phyloP scores from a whole-genome alignment of 1,140 invertebrate species.

The Penaeus indicus region DNA sequence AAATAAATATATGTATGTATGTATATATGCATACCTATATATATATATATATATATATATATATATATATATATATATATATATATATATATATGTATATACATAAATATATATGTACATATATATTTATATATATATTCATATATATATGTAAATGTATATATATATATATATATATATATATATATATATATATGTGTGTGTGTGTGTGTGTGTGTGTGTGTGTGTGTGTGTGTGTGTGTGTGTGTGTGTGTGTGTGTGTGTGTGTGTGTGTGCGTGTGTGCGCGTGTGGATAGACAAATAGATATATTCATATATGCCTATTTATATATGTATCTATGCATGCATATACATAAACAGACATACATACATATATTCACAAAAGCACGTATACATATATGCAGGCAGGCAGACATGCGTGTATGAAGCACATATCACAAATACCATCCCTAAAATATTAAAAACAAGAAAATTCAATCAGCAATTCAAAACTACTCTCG shows the following conservation, averaged over 20 bases:
- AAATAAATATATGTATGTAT: too few species aligned
- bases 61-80: too few species aligned
- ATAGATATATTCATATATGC: slow-evolving; percentile 33
- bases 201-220: slow-evolving; percentile 16
- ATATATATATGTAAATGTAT: too few species aligned
- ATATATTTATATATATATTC: too few species aligned
- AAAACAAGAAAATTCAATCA: slow-evolving; percentile 12
- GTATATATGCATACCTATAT: too few species aligned
- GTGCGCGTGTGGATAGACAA: slow-evolving; percentile 1
- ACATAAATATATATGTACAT: too few species aligned
- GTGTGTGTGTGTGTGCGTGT: not conserved
- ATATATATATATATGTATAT: too few species aligned
- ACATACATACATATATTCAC: slow-evolving; percentile 5
- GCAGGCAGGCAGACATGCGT: slow-evolving; percentile 1
- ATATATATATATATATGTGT: not conserved
- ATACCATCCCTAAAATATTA: not conserved
- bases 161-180: too few species aligned
- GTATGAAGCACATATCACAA: slow-evolving; percentile 20
- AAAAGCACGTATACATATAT: not conserved
- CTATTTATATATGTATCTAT: slow-evolving; percentile 35
- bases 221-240: slow-evolving; percentile 12
- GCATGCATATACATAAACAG: slow-evolving; percentile 9
- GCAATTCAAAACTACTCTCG: not conserved
- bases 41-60: too few species aligned
- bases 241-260: slow-evolving; percentile 3